Evolutionary conservation across 1,140 invertebrate species (phyloP).

Genomic region (Wasmannia auropunctata): DNA sequence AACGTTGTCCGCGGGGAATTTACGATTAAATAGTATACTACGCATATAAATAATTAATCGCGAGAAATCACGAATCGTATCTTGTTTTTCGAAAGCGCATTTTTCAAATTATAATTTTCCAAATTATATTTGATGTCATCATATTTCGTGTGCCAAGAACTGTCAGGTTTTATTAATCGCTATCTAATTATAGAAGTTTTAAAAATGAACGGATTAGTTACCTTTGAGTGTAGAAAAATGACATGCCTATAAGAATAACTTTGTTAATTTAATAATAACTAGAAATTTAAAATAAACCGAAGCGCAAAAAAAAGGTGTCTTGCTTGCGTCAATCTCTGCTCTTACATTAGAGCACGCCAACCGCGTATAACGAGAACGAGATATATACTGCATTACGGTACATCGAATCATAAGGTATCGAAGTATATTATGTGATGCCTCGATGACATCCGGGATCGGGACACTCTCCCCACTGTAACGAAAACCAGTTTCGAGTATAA

Average conservation of each 20-base stretch:
- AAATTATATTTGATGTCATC: neutral
- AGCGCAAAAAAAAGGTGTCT: neutral
- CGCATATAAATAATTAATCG: conserved; percentile 16
- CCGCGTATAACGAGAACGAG: neutral
- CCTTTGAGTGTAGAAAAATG: neutral
- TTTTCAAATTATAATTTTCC: too few relatives aligned
- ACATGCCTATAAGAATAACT: neutral
- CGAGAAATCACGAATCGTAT: neutral
- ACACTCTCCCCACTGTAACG: neutral
- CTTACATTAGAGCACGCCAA: conserved; percentile 2
- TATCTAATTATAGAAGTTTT: neutral
- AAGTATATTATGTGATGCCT: neutral
- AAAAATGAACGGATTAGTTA: neutral
- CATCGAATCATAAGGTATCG: neutral
- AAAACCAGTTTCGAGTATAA: conserved; percentile 18
- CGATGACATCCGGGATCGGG: conserved; percentile 19
- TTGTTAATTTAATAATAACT: conserved; percentile 17
- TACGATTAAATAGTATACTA: neutral
- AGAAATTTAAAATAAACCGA: conserved; percentile 27
- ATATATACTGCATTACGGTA: neutral
- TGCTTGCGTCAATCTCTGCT: conserved; percentile 28
- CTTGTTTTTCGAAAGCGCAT: neutral
- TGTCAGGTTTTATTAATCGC: neutral
- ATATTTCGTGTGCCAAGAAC: neutral
- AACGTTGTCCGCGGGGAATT: neutral